These are phyloP conservation scores for Acanthisitta chloris DNA, from an alignment of 2,113 vertebrate species.

Conservation along the genomic window DNA sequence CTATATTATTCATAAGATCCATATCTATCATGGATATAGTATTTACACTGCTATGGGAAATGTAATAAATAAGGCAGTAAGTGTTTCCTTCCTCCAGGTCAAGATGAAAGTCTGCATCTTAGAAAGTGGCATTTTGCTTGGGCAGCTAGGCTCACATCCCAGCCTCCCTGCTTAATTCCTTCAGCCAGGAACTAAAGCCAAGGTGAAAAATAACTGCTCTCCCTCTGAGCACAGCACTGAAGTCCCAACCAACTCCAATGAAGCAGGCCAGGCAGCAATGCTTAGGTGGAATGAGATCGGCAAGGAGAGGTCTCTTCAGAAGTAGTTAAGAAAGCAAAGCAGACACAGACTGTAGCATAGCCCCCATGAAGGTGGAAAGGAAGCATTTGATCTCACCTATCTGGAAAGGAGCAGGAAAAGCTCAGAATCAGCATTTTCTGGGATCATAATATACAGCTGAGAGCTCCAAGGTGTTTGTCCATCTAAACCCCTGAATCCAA, in stretches of 20 bases:
- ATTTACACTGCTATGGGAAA: slow-evolving; percentile 63
- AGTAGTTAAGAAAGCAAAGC: not conserved
- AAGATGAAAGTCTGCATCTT: slow-evolving; percentile 19
- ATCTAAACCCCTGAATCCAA: not conserved
- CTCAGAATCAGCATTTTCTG: not conserved
- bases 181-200: not conserved
- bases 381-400: not conserved
- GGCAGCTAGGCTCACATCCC: slow-evolving; percentile 7
- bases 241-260: not conserved
- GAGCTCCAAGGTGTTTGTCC: not conserved
- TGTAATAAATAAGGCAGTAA: slow-evolving; percentile 59
- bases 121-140: slow-evolving; percentile 2
- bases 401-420: not conserved
- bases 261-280: not conserved
- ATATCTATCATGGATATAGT: slow-evolving; percentile 65
- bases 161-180: not conserved
- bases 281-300: not conserved
- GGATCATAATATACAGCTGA: not conserved
- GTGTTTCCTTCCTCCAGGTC: not conserved
- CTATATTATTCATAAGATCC: slow-evolving; percentile 70
- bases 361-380: not conserved
- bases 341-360: not conserved
- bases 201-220: not conserved
- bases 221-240: not conserved
- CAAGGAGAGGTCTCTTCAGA: not conserved